phyloP scores from a whole-genome alignment of 2,113 vertebrate genomes.

The Isichthys henryi region DNA sequence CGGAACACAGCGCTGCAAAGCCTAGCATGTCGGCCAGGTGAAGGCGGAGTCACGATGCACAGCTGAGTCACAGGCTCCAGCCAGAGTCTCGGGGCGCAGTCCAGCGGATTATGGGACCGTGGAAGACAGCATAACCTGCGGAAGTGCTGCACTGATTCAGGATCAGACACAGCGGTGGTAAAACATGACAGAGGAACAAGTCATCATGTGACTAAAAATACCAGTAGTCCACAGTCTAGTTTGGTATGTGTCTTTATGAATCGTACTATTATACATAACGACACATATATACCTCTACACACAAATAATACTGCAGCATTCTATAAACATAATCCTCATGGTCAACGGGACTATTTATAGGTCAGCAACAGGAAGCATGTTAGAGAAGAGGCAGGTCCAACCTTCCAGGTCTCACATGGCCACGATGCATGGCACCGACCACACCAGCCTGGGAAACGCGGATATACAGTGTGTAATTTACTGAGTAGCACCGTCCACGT shows the following conservation, averaged over 20 bases:
- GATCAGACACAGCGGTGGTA: not conserved
- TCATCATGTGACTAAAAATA: slow-evolving; percentile 15
- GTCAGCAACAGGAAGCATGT: not conserved
- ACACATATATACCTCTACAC: not conserved
- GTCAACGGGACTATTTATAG: not conserved
- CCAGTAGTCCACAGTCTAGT: not conserved
- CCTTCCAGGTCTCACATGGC: not conserved
- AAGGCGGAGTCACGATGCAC: not conserved
- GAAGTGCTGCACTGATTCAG: not conserved
- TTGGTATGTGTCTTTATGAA: not conserved
- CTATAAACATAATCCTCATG: not conserved
- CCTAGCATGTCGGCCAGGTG: not conserved
- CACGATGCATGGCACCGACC: not conserved
- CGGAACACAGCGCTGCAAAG: not conserved
- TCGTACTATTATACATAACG: not conserved
- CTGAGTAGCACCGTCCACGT: not conserved
- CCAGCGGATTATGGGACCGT: not conserved
- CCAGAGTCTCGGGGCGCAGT: not conserved
- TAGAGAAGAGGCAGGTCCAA: not conserved
- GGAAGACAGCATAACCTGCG: not conserved
- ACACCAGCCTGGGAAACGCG: not conserved
- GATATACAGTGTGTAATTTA: not conserved
- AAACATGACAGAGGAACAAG: not conserved
- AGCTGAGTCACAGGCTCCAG: not conserved
- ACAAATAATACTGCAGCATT: not conserved